phyloP scores from a whole-genome alignment of 2,113 vertebrate species.

The Motacilla alba region DNA sequence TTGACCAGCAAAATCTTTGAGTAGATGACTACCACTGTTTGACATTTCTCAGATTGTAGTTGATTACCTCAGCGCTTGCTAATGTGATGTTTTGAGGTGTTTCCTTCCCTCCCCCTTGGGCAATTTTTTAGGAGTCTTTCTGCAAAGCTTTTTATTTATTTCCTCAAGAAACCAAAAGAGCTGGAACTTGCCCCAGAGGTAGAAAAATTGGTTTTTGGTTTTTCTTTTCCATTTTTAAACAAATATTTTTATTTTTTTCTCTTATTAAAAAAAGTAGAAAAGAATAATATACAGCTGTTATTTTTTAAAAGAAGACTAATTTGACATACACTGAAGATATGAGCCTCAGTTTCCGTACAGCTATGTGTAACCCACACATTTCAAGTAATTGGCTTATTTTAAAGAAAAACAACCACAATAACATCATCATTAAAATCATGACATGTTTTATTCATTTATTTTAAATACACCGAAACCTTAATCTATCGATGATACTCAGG shows the following conservation, averaged over 20 bases:
- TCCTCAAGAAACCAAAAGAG: background rate
- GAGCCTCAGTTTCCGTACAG: slow-evolving; percentile 1
- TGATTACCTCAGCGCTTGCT: slow-evolving; percentile 53
- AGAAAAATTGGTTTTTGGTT: background rate
- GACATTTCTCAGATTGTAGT: slow-evolving; percentile 69
- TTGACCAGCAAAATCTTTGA: slow-evolving; percentile 55
- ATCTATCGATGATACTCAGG: background rate
- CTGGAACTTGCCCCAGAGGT: background rate
- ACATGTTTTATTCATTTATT: slow-evolving; percentile 35
- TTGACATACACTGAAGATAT: background rate
- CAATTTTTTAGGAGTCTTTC: slow-evolving; percentile 12
- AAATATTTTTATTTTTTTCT: background rate
- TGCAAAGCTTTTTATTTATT: slow-evolving; percentile 5
- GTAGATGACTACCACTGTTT: slow-evolving; percentile 61
- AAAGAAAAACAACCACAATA: background rate
- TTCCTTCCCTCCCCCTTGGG: slow-evolving; percentile 39
- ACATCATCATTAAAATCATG: slow-evolving; percentile 36
- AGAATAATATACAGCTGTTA: background rate
- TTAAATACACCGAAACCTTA: background rate
- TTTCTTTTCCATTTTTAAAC: background rate
- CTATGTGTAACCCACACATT: background rate
- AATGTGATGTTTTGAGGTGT: slow-evolving; percentile 53
- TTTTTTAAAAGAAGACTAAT: background rate
- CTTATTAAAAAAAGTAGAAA: background rate
- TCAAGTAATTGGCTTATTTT: slow-evolving; percentile 42